Evolutionary conservation across 1,140 invertebrate species (phyloP).

Genomic region (Drosophila erecta): DNA sequence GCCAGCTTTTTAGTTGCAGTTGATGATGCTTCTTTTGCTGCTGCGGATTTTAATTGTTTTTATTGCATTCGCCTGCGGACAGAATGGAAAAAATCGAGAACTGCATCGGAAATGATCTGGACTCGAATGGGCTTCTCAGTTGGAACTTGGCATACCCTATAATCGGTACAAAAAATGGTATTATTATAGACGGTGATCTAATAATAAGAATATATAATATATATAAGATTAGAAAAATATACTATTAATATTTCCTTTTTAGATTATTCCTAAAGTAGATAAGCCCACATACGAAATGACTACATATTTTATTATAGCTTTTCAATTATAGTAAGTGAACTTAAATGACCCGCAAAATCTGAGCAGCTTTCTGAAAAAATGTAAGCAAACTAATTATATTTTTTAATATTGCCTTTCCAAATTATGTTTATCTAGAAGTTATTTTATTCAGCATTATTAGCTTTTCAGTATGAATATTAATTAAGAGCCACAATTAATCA

Average conservation of each 20-base stretch:
- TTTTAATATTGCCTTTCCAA: neutral
- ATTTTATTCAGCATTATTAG: neutral
- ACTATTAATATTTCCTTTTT: too few species aligned
- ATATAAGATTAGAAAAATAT: too few species aligned
- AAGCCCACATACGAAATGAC: too few species aligned
- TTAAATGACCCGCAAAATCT: too few species aligned
- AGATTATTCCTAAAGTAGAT: too few species aligned
- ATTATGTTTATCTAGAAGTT: neutral
- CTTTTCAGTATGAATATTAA: neutral
- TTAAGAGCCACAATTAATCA: slow-evolving; percentile 2
- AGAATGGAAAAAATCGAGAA: slow-evolving; percentile 6
- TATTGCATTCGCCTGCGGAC: slow-evolving; percentile 29
- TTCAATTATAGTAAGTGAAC: too few species aligned
- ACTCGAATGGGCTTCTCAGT: neutral
- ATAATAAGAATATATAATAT: too few species aligned
- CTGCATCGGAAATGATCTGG: neutral
- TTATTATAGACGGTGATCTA: too few species aligned
- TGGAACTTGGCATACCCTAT: neutral
- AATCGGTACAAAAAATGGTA: too few species aligned
- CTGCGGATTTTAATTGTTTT: slow-evolving; percentile 49
- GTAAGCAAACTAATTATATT: neutral
- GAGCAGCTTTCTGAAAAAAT: neutral
- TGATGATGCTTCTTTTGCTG: slow-evolving; percentile 17
- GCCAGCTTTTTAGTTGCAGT: slow-evolving; percentile 30
- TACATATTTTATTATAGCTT: too few species aligned